Base-by-base conservation (phyloP, 2,888 invertebrate genomes). In the Watsonalla binaria region DNA sequence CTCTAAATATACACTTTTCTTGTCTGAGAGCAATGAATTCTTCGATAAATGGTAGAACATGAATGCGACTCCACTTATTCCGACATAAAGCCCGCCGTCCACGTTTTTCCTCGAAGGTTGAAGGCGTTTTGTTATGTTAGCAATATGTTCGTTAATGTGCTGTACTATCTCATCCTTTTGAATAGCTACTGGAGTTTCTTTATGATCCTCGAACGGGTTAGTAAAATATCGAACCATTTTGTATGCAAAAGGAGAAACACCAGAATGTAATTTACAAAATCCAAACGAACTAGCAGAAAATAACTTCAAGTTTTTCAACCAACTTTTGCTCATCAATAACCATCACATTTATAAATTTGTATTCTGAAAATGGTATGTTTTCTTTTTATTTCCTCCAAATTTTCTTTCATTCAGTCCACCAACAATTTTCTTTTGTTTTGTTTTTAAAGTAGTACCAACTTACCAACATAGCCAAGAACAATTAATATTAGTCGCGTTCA, bases 1-100 rank as follows among this genome's bases (percentile, higher is more conserved):
- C 47, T 92, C 86, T 46, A 95, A 65, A 54, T 92, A 93, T 1
- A 81, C 72, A 8, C 68, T 59, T 62, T 82, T 90, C 47, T 90
- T 78, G 39, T 84, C 80, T 2, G 80, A 76, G 9, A 93, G 87
- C 65, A 73, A 71, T 0, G 92, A 79, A 49, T 92, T 92, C 71
- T 92, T 92, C 13, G 93, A 91, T 52, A 96, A 74, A 68, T 94
- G 92, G 77, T 94, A 94, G 69, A 94, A 94, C 94, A 95, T 95
- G 74, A 93, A 97, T 0, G 95, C 93, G 51, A 95, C 92, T 8
- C 97, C 96, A 47, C 93, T 92, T 37, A 93, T 82, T 0, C 95
- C 95, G 47, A 94, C 92, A 74, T 95, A 95, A 2, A 95, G 70
- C 0, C 95, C 95, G 8, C 90, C 90, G 8, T 86, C 84, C 6